Evolutionary conservation across 2,113 vertebrate species (phyloP), one percentile per base, ranked within the genome.

Genomic region (Sterrhoptilus dennistouni): DNA sequence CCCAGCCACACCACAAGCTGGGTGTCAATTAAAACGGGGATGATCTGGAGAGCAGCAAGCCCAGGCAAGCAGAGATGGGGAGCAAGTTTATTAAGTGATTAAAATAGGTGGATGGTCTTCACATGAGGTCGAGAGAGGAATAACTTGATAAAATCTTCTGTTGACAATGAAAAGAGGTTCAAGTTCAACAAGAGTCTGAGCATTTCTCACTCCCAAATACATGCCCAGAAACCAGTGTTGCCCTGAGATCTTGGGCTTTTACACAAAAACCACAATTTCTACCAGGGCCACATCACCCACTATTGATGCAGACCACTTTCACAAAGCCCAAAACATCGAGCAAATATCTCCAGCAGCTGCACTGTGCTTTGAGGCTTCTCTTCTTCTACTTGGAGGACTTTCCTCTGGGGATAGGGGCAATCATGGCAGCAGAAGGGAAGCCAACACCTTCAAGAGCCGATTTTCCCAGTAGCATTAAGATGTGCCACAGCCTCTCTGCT

Each of bases 21-120:
- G 19, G 60, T 84, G 45, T 88, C 94, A 94, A 61, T 96, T 96
- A 81, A 93, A 91, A 82, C 0, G 3, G 17, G 49, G 49, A 81
- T 87, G 49, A 81, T 87, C 94, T 94, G 95, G 54, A 83, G 60
- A 96, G 76, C 60, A 81, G 92, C 60, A 81, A 68, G 89, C 79
- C 71, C 57, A 71, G 71, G 82, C 81, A 76, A 79, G 89, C 16
- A 31, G 90, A 69, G 72, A 60, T 29, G 35, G 35, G 75, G 60
- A 89, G 47, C 5, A 20, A 71, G n/a, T 60, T 66, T 54, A 35
- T 57, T 15, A 28, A 61, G 21, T 15, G 40, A 36, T 33, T 70
- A 14, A 76, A 93, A 38, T 19, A 33, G 23, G 65, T 36, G 40
- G 57, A 81, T 35, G 28, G 65, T 59, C 87, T 59, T 91, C 50